Base-by-base conservation (phyloP, 2,113 vertebrate species). In the Himantopus leucocephalus region DNA sequence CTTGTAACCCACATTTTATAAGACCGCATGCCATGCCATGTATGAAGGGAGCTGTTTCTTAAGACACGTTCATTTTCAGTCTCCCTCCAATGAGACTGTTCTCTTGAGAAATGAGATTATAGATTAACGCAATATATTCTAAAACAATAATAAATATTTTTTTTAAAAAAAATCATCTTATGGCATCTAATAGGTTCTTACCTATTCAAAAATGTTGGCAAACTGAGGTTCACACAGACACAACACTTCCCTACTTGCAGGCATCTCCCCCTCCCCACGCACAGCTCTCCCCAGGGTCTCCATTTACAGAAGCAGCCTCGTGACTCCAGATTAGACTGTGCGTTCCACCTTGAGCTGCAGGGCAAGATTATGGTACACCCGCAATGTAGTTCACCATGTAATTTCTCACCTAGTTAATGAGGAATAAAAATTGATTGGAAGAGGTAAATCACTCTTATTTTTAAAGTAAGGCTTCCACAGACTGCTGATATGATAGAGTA, bases 321-420 rank as follows among this genome's bases (percentile, higher is more conserved):
- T 3, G 2, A 58, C 9, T 30, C 3, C 0, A 47, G 29, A 43
- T 47, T 20, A 58, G 29, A 22, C 10, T 17, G 3, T 18, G 22
- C 32, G 41, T 34, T 83, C 67, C 52, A 52, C 17, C 22, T 19
- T 21, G 20, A 92, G 85, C 43, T 75, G 32, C 37, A 68, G 41
- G 5, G 27, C 8, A 72, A 56, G 15, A 52, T 47, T 37, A 45
- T 6, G 2, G 39, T 9, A 37, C 11, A 80, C 8, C 34, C 2
- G 1, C 24, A n/a, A 3, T 2, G 10, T 62, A 41, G 16, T 9
- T 60, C 14, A 14, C 8, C 29, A 58, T 20, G 10, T 14, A 47
- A 73, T 30, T 93, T 79, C 53, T 85, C 39, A 64, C 23, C 27
- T 29, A 35, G 39, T 34, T 60, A 77, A 81, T 17, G 14, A 70